These are phyloP conservation scores for Penaeus monodon DNA, from an alignment of 2,888 invertebrate genomes.

Conservation along the genomic window DNA sequence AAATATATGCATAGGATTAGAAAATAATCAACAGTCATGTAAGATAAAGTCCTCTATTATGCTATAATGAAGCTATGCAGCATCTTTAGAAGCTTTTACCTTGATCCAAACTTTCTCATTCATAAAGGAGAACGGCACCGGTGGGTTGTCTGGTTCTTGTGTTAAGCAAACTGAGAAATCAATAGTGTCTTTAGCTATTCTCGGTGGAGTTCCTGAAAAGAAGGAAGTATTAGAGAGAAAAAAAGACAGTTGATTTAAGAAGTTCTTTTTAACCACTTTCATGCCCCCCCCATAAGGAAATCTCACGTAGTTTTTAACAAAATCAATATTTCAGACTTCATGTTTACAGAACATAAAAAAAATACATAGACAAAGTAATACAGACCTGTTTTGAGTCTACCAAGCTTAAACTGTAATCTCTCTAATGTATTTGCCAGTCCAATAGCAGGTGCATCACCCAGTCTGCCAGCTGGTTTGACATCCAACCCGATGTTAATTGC, in stretches of 20 bases:
- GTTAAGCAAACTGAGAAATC: constrained; percentile 75
- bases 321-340: no score
- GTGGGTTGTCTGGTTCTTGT: constrained; percentile 77
- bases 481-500: constrained; percentile 86
- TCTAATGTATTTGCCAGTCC: constrained; percentile 82
- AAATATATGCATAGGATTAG: background rate
- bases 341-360: background rate
- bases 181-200: constrained; percentile 79
- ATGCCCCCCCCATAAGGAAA: background rate
- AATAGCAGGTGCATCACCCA: constrained; percentile 84
- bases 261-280: background rate
- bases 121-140: constrained; percentile 85
- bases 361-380: background rate
- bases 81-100: constrained; percentile 69
- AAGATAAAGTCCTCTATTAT: no score
- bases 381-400: constrained; percentile 84
- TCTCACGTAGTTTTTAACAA: background rate
- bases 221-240: background rate
- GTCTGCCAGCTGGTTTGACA: constrained; percentile 81
- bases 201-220: constrained; percentile 81
- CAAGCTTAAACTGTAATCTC: constrained; percentile 79
- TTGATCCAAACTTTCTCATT: constrained; percentile 82
- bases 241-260: background rate
- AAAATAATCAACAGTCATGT: no score
- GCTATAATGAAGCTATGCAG: no score